Evolutionary conservation across 2,888 invertebrate genomes (phyloP).

Genomic region (Tachina fera): DNA sequence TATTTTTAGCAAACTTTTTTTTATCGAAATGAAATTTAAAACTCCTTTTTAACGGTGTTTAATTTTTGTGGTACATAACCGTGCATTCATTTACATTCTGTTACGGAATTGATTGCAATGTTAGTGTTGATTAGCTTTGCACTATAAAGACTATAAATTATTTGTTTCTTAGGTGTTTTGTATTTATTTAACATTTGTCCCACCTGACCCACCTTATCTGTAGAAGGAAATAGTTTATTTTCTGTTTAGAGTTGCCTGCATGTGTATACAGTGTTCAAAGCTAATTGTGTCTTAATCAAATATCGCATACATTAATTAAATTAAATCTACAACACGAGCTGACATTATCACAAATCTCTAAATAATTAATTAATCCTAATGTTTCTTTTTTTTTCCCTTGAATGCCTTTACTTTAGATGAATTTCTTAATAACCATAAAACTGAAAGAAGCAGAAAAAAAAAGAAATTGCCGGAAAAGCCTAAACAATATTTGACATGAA

Average conservation of each 20-base stretch:
- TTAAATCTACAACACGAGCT: neutral
- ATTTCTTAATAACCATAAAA: neutral
- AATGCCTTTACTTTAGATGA: neutral
- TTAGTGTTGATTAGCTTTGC: too few relatives aligned
- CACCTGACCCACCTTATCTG: neutral
- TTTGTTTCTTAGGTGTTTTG: too few relatives aligned
- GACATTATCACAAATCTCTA: neutral
- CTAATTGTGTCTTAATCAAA: neutral
- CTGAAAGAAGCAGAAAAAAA: neutral
- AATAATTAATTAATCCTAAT: neutral
- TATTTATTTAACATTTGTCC: neutral
- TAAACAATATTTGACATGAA: neutral
- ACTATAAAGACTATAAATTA: too few relatives aligned
- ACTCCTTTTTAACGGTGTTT: too few relatives aligned
- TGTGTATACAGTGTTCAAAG: neutral
- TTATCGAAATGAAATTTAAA: too few relatives aligned
- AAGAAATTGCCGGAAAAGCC: too few relatives aligned
- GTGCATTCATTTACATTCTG: too few relatives aligned
- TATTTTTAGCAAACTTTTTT: too few relatives aligned
- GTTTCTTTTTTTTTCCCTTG: neutral
- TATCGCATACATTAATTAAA: neutral
- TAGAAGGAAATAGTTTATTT: neutral
- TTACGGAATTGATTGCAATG: too few relatives aligned
- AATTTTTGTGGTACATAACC: too few relatives aligned
- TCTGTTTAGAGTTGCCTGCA: neutral